Percentiles rank a stretch among this genome's conserved stretches.
Evolutionary conservation across 2,797 vertebrate species (phyloP).

Genomic region (Tenualosa ilisha): DNA sequence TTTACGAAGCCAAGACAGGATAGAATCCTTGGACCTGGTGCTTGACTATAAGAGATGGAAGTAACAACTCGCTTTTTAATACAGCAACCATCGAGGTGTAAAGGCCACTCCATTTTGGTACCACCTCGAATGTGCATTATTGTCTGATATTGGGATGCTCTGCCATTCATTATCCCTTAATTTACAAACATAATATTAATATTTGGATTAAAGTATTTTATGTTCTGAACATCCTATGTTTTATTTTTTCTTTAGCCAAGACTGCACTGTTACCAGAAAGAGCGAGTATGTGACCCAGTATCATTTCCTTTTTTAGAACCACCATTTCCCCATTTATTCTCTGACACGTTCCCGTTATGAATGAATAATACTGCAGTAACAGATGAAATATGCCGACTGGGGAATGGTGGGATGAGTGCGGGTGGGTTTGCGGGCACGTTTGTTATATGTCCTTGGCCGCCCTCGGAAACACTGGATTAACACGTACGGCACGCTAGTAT

Average conservation of each 20-base stretch:
- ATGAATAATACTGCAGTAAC: slow-evolving; percentile 18
- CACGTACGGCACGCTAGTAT: slow-evolving; percentile 2
- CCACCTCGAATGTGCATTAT: no score
- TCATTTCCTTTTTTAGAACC: slow-evolving; percentile 13
- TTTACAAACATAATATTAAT: no score
- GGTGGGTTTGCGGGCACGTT: background rate
- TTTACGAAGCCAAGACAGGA: no score
- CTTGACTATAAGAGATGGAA: no score
- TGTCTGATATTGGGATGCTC: no score
- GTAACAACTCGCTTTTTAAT: no score
- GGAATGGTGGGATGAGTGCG: slow-evolving; percentile 44
- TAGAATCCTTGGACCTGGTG: no score
- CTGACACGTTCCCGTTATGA: slow-evolving; percentile 12
- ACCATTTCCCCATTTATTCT: slow-evolving; percentile 7
- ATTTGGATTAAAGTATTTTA: no score
- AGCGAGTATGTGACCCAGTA: slow-evolving; percentile 16
- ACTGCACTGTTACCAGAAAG: background rate
- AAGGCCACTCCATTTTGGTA: no score
- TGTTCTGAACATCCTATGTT: no score
- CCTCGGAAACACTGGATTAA: slow-evolving; percentile 25
- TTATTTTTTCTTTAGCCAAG: background rate
- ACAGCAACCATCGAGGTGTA: no score
- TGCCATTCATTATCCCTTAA: no score
- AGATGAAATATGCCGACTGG: slow-evolving; percentile 20
- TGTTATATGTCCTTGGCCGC: slow-evolving; percentile 17